These are phyloP conservation scores for Dipodomys stephensi DNA, from an alignment of 2,113 vertebrate genomes.

Conservation along the genomic window DNA sequence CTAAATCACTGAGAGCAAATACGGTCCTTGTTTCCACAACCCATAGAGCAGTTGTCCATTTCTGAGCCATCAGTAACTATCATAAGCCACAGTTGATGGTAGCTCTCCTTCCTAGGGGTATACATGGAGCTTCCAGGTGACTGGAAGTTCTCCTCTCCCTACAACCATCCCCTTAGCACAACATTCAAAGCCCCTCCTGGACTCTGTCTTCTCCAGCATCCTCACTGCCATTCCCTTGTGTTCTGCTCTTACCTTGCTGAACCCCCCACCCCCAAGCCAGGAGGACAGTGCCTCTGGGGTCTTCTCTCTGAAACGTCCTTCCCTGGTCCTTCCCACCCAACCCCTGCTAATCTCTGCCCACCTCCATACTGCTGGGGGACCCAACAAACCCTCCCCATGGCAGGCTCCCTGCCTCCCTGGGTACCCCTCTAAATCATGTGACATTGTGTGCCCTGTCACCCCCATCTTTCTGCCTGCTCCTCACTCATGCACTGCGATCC, in stretches of 20 bases:
- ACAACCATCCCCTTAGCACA: not conserved
- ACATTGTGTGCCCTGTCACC: accelerated
- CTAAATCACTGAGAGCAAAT: not conserved
- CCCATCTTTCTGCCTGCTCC: not conserved
- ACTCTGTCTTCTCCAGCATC: not conserved
- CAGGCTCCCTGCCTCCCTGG: not conserved
- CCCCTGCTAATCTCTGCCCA: no score
- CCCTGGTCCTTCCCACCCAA: no score
- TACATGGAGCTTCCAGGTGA: not conserved
- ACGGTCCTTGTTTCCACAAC: not conserved
- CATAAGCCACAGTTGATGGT: not conserved
- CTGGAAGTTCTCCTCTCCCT: not conserved
- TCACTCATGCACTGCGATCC: not conserved
- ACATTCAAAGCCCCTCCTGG: not conserved
- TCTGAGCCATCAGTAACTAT: not conserved
- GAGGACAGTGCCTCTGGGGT: no score
- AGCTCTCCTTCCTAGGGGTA: not conserved
- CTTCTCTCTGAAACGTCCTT: no score
- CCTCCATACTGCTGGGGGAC: no score
- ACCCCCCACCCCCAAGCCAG: no score
- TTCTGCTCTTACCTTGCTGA: no score
- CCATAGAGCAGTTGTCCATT: not conserved
- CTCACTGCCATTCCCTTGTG: no score
- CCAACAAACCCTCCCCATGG: no score
- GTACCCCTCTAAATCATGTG: not conserved